Base-by-base conservation (phyloP, 2,797 vertebrate genomes). In the Pseudocheirus occidentalis region DNA sequence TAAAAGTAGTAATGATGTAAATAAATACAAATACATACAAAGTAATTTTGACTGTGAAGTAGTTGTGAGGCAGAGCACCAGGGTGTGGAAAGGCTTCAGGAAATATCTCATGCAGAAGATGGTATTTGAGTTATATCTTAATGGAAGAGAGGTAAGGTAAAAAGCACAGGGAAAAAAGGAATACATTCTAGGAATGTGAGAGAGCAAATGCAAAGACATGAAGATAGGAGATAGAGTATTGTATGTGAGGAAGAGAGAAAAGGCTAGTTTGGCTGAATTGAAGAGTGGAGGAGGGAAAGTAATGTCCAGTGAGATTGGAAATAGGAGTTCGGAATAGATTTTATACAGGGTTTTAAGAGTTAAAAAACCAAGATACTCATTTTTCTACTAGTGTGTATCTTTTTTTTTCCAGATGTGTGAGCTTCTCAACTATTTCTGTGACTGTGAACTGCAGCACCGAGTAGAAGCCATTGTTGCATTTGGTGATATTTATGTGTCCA, bases 391-490 rank as follows among this genome's bases (percentile, higher is more conserved):
- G 21, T 10, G 5, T 21, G 5, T 95, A 0, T 92, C 91, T 93
- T 94, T 98, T 90, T 96, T 90, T 96, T 3, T 96, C 57, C 98
- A 99, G 99, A 99, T 99, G 99, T 99, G 99, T 81, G 99, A 99
- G 98, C 99, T 99, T 92, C 99, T 99, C 89, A 99, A 99, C 99
- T 99, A 99, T 96, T 99, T 99, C 99, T 99, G 99, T 97, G 99
- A 99, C 98, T 99, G 99, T 96, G 99, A 99, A 98, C 98, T 99
- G 93, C 99, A 99, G 98, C 99, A 99, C 55, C 99, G 99, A 89
- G 99, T 99, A 95, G 99, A 99, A 98, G 99, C 99, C 96, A 99
- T 99, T 52, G 99, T 99, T 96, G 99, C 99, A 0, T 99, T 99
- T 97, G 99, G 99, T 0, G 99, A 99, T 98, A 99, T 95, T 96